Conservation (phyloP, 2,797 vertebrate genomes). For the Rhinella marina region DNA sequence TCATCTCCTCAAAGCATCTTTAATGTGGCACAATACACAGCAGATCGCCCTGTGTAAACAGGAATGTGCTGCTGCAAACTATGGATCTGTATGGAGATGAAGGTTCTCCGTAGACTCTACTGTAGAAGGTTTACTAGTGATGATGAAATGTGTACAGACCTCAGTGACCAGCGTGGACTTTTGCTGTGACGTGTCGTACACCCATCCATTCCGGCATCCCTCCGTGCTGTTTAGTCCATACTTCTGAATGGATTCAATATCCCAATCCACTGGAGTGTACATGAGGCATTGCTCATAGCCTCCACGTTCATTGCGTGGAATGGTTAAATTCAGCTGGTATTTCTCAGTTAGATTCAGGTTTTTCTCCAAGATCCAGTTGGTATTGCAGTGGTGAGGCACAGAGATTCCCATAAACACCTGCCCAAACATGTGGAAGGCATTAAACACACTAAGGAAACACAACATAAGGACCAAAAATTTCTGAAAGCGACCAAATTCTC, state of each 20-base stretch:
- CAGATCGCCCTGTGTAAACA: too few relatives aligned
- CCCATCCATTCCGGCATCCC: constrained; percentile 76
- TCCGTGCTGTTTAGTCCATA: constrained; percentile 79
- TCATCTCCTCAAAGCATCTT: too few relatives aligned
- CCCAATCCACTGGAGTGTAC: constrained; percentile 80
- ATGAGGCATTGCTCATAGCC: constrained; percentile 80
- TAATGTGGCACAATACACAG: too few relatives aligned
- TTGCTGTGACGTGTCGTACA: constrained; percentile 71
- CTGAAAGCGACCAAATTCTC: constrained; percentile 86
- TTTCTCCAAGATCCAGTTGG: constrained; percentile 78
- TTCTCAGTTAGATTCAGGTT: constrained; percentile 79
- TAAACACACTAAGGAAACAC: constrained; percentile 71
- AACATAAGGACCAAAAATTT: constrained; percentile 75
- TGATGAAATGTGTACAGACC: constrained; percentile 70
- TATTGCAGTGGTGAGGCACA: constrained; percentile 81
- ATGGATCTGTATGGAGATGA: too few relatives aligned
- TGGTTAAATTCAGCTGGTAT: constrained; percentile 77
- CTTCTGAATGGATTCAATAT: constrained; percentile 74
- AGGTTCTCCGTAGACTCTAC: not conserved
- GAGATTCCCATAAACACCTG: constrained; percentile 81
- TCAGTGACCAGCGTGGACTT: constrained; percentile 76
- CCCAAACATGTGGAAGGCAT: constrained; percentile 79
- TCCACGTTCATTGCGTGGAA: constrained; percentile 75
- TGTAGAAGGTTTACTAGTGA: too few relatives aligned
- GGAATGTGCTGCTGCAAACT: too few relatives aligned